Base-by-base conservation (phyloP, 37 sponge, comb jelly and placozoan species). In the Ianthella basta region DNA sequence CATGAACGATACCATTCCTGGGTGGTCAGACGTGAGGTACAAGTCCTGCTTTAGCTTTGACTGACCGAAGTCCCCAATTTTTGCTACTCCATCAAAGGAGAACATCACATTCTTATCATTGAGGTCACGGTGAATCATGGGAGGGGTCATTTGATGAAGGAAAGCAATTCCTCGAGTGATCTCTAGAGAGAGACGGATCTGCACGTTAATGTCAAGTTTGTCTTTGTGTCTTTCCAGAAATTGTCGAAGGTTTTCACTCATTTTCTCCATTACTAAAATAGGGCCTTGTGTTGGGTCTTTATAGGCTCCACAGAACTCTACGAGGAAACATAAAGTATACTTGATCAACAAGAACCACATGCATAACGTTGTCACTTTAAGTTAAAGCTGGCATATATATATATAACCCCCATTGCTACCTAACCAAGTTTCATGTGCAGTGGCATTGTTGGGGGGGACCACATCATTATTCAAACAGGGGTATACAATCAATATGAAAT, bases 61-160 rank as follows among this genome's bases (percentile, higher is more conserved):
- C 70, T 69, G 70, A 4, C 70, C 70, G 6, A 69, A 29, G 70
- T 69, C 70, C 34, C 70, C 70, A 69, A 69, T 69, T 6, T 69
- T 69, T 12, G 34, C 70, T n/a, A 35, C 34, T 34, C 27, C 70
- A 35, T 69, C 70, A 32, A 34, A 18, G 19, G 27, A 3, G 29
- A 69, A 29, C 70, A 69, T 34, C 18, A 69, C 70, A 29, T 69
- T 69, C 70, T 69, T 69, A 35, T 69, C 70, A 29, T n/a, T 69
- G 19, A 69, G 70, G 70, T 69, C 70, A 18, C 70, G 70, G 33
- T 69, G 70, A 35, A 35, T 33, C 19, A 69, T 30, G 34, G 70
- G 70, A n/a, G 70, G 70, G 34, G 29, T 32, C 70, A 69, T 6
- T 15, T 69, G 70, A 6, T 69, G 70, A 16, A 69, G 70, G 34